A percentile compares a stretch with the other conserved stretches of the same genome.
Conservation (phyloP, 1,140 invertebrate species). For the Hydropsyche tenuis region DNA sequence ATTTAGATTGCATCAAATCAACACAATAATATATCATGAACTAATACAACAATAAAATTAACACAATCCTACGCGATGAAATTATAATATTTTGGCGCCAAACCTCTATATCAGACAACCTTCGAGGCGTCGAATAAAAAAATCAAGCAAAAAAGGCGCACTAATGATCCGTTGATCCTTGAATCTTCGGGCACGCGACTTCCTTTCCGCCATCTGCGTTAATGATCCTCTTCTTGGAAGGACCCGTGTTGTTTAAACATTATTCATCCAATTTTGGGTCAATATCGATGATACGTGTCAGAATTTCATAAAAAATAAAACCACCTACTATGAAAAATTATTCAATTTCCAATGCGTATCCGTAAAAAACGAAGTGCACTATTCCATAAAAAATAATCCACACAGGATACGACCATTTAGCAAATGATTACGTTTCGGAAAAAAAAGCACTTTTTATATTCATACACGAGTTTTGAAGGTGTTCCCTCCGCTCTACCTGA, state of each 20-base stretch:
- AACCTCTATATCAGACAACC: not conserved
- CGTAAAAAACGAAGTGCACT: not conserved
- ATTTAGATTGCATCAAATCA: too few species aligned
- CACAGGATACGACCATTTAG: constrained; percentile 17
- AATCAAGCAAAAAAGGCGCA: not conserved
- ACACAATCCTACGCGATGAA: not conserved
- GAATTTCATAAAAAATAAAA: not conserved
- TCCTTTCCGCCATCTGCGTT: constrained; percentile 35
- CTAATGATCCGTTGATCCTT: constrained; percentile 38
- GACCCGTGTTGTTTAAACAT: constrained; percentile 30
- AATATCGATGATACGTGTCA: not conserved
- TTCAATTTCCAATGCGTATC: too few species aligned
- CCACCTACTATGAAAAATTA: not conserved
- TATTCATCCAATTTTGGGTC: constrained; percentile 27
- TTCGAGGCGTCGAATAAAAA: not conserved
- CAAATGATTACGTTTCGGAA: not conserved
- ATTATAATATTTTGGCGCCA: constrained; percentile 5
- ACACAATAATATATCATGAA: too few species aligned
- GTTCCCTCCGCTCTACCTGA: constrained; percentile 6
- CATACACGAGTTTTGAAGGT: not conserved
- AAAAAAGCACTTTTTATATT: not conserved
- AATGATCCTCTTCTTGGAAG: constrained; percentile 34
- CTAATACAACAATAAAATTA: too few species aligned
- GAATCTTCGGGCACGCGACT: constrained; percentile 44
- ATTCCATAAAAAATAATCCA: not conserved